Base-by-base conservation (phyloP, 2,888 invertebrate genomes). In the Phasia obesa region DNA sequence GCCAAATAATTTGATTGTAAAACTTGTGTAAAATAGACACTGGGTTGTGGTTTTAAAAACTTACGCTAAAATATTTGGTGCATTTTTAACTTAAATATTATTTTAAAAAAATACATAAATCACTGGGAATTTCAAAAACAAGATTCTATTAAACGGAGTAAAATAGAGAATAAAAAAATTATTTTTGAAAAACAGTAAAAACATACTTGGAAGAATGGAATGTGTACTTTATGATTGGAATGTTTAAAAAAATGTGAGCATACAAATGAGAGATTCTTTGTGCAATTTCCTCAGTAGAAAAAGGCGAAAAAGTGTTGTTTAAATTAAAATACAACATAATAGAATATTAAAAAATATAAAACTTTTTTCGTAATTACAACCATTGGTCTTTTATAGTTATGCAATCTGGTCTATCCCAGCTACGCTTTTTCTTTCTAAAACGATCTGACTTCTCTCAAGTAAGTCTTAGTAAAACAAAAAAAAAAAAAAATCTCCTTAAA, bases 31-130 rank as follows among this genome's bases (percentile, higher is more conserved):
- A 75, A 57, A 47, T 44, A 21, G 62, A 23, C 25, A 42, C 17
- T 60, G 42, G 4, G 17, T 35, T 71, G n/a, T n/a, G 27, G 15
- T 59, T 47, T 64, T 21, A 35, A n/a, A n/a, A 55, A 62, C 53
- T 70, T 35, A 79, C 4, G 17, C 67, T 53, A 57, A 65, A 79
- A 79, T 84, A 60, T 84, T 76, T 80, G 79, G 83, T 79, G 83
- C 79, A 59, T 59, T 69, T 62, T 73, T 49, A 19, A 27, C 6
- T 47, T 78, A 81, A 60, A 65, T 77, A 35, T 35, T 65, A 65
- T n/a, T 42, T 53, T 53, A 31, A n/a, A 23, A 59, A 65, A 19
- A 17, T 31, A 44, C 25, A 60, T 17, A 73, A 64, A 51, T 23
- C 9, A 57, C 65, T 71, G 25, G 19, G 7, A 53, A 57, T 64